Evolutionary conservation across 1,140 invertebrate species (phyloP).

Genomic region (Aphelenchoides fujianensis): DNA sequence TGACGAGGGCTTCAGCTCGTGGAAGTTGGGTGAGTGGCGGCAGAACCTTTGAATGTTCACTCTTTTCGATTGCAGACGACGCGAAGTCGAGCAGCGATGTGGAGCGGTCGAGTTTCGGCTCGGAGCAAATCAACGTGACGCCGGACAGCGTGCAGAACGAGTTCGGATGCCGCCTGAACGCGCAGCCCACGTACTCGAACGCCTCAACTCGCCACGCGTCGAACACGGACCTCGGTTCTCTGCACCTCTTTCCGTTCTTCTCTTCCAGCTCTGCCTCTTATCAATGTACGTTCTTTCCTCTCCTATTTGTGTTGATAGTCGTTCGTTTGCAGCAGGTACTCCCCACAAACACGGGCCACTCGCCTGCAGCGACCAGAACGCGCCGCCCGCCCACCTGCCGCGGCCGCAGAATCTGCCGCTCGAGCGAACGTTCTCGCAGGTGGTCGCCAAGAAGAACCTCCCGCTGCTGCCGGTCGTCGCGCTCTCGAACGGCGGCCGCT

Average conservation of each 20-base stretch:
- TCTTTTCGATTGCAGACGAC: background rate
- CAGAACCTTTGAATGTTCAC: background rate
- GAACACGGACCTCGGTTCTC: too few relatives aligned
- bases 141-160: background rate
- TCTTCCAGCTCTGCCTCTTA: background rate
- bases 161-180: background rate
- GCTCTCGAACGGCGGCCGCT: background rate
- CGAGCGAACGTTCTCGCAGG: background rate
- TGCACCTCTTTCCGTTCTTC: background rate
- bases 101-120: background rate
- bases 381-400: background rate
- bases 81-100: background rate
- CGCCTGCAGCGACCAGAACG: too few relatives aligned
- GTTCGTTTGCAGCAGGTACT: too few relatives aligned
- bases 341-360: too few relatives aligned
- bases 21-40: background rate
- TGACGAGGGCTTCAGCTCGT: constrained; percentile 7
- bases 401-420: background rate
- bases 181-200: too few relatives aligned
- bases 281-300: background rate
- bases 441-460: background rate
- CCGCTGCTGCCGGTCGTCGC: background rate
- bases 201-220: too few relatives aligned
- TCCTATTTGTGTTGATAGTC: background rate
- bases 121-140: background rate